A percentile compares a stretch with the other conserved stretches of the same genome.
Conservation (phyloP, 2,797 vertebrate species). For the Nyctalus aviator region DNA sequence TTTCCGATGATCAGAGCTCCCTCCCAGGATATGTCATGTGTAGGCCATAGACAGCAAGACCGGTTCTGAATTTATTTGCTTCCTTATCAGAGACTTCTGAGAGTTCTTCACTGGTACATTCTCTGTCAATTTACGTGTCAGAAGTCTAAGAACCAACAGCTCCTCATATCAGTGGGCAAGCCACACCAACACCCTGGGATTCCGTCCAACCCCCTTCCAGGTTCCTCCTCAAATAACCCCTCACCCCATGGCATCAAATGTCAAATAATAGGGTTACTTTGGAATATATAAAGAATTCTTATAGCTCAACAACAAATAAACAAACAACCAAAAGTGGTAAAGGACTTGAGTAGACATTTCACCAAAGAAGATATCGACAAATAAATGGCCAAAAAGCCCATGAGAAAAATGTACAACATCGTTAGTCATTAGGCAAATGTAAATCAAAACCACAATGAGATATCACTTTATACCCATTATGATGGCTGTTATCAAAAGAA, state of each 20-base stretch:
- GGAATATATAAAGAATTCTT: slow-evolving; percentile 23
- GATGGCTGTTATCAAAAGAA: background rate
- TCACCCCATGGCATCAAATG: background rate
- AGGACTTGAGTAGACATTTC: slow-evolving; percentile 19
- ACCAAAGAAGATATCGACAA: background rate
- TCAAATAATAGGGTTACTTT: slow-evolving; percentile 15
- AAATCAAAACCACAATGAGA: background rate
- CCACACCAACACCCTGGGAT: background rate
- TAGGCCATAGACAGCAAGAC: background rate
- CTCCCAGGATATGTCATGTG: background rate
- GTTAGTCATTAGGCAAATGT: slow-evolving; percentile 27
- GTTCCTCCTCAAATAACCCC: background rate
- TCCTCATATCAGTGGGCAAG: background rate
- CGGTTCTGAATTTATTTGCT: slow-evolving; percentile 28
- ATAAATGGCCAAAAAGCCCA: slow-evolving; percentile 33
- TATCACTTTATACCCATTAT: background rate
- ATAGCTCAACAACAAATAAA: background rate
- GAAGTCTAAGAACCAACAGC: background rate
- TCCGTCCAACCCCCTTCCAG: background rate
- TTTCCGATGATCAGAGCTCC: slow-evolving; percentile 11
- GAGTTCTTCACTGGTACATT: background rate
- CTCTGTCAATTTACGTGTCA: slow-evolving; percentile 2
- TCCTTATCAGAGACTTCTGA: slow-evolving; percentile 1
- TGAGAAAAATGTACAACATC: slow-evolving; percentile 20
- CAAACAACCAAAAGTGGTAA: background rate